A percentile compares a stretch with the other conserved stretches of the same genome.
These are phyloP conservation scores for Eciton burchellii DNA, from an alignment of 1,140 invertebrate species.

Conservation along the genomic window DNA sequence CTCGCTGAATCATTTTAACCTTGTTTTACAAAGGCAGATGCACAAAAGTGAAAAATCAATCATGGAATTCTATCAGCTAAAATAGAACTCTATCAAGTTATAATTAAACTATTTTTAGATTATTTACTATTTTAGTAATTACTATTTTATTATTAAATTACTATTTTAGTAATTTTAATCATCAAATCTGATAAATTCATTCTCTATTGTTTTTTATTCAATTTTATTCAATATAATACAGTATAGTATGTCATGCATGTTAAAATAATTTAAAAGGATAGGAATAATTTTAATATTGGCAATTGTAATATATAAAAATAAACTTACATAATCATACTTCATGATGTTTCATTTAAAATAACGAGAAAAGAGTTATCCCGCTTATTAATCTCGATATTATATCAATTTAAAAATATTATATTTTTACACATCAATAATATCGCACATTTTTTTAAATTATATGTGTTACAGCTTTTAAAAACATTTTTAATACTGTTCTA, in stretches of 20 bases:
- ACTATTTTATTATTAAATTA: too few species aligned
- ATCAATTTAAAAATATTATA: neutral
- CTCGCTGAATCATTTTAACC: constrained; percentile 46
- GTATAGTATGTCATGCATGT: too few species aligned
- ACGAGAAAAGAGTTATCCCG: neutral
- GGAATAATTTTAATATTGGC: constrained; percentile 43
- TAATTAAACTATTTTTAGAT: constrained; percentile 75
- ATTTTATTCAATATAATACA: too few species aligned
- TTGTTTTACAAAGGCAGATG: constrained; percentile 60
- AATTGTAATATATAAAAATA: constrained; percentile 37
- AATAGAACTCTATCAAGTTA: constrained; percentile 71
- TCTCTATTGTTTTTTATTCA: constrained; percentile 70
- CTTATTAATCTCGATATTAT: neutral
- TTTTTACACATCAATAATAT: constrained; percentile 7
- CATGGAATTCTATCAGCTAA: constrained; percentile 70
- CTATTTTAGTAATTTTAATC: too few species aligned
- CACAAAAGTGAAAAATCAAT: constrained; percentile 66
- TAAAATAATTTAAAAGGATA: too few species aligned
- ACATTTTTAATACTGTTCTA: too few species aligned
- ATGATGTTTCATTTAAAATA: neutral
- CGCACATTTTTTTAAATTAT: too few species aligned
- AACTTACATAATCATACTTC: neutral
- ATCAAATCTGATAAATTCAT: too few species aligned
- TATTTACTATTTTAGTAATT: too few species aligned
- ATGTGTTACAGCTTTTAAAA: too few species aligned